Conservation (phyloP, 1,140 invertebrate species). For the Chrysoperla carnea region DNA sequence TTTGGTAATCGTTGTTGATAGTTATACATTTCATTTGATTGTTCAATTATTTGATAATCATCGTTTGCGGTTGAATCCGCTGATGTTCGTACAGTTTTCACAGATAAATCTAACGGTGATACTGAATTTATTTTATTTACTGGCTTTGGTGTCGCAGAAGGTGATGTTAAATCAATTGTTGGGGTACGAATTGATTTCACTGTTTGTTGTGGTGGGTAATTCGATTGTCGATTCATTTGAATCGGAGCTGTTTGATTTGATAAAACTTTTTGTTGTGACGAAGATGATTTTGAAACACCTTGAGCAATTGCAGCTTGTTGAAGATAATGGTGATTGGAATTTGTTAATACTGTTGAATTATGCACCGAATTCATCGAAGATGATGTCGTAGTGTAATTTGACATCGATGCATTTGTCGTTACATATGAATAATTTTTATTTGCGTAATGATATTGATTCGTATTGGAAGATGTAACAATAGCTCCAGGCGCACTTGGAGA, state of each 20-base stretch:
- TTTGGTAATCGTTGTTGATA: constrained; percentile 18
- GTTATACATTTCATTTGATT: constrained; percentile 13
- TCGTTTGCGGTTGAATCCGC: constrained; percentile 68
- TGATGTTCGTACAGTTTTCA: constrained; percentile 68
- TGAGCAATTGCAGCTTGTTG: too few relatives aligned
- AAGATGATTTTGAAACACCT: not conserved
- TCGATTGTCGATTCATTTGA: constrained; percentile 3
- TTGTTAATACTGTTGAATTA: too few relatives aligned
- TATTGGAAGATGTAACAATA: too few relatives aligned
- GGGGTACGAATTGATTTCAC: constrained; percentile 4
- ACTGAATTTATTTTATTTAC: constrained; percentile 34
- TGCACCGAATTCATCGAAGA: too few relatives aligned
- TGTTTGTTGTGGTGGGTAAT: constrained; percentile 7
- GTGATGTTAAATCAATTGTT: constrained; percentile 1
- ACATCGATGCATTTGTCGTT: too few relatives aligned
- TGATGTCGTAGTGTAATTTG: too few relatives aligned
- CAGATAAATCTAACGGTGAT: constrained; percentile 65
- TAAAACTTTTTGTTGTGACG: not conserved
- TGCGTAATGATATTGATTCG: too few relatives aligned
- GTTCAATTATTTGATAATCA: constrained; percentile 25
- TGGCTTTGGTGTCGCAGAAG: constrained; percentile 2
- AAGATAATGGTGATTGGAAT: too few relatives aligned
- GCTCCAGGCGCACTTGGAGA: too few relatives aligned
- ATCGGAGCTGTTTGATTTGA: constrained; percentile 1
- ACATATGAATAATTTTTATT: too few relatives aligned